A percentile compares a stretch with the other conserved stretches of the same genome.
These are phyloP conservation scores for Campoplex nolae DNA, from an alignment of 2,888 invertebrate species.

Conservation along the genomic window DNA sequence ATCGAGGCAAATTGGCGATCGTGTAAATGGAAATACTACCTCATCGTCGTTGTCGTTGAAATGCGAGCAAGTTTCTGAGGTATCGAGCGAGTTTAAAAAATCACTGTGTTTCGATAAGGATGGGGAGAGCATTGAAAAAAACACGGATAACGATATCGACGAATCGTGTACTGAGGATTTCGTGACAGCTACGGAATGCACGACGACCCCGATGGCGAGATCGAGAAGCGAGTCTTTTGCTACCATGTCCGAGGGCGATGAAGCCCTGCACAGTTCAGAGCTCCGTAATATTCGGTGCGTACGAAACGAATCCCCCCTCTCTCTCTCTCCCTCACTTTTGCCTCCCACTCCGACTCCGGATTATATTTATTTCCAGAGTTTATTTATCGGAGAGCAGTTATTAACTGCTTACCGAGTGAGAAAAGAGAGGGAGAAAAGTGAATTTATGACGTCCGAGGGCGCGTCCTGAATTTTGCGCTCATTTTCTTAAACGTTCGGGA, in stretches of 20 bases:
- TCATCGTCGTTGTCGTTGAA: conserved; percentile 25
- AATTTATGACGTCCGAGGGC: conserved; percentile 45
- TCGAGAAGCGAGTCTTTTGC: conserved; percentile 90
- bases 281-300: conserved; percentile 42
- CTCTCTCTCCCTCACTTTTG: neutral
- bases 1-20: conserved; percentile 70
- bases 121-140: conserved; percentile 68
- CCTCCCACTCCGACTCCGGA: conserved; percentile 14
- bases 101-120: conserved; percentile 23
- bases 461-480: conserved; percentile 44
- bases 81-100: conserved; percentile 7
- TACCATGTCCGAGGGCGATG: conserved; percentile 89
- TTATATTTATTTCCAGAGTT: conserved; percentile 65
- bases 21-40: conserved; percentile 55
- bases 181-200: conserved; percentile 89
- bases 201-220: conserved; percentile 85
- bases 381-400: conserved; percentile 60
- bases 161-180: conserved; percentile 87
- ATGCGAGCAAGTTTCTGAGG: conserved; percentile 13
- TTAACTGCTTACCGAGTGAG: conserved; percentile 35
- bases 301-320: conserved; percentile 17
- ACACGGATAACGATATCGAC: conserved; percentile 78
- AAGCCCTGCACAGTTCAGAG: conserved; percentile 75
- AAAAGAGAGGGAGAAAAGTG: neutral
- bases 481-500: conserved; percentile 62